Evolutionary conservation across 2,797 vertebrate genomes (phyloP), one percentile per base, ranked within the genome.

Genomic region (Tokudaia muenninki): DNA sequence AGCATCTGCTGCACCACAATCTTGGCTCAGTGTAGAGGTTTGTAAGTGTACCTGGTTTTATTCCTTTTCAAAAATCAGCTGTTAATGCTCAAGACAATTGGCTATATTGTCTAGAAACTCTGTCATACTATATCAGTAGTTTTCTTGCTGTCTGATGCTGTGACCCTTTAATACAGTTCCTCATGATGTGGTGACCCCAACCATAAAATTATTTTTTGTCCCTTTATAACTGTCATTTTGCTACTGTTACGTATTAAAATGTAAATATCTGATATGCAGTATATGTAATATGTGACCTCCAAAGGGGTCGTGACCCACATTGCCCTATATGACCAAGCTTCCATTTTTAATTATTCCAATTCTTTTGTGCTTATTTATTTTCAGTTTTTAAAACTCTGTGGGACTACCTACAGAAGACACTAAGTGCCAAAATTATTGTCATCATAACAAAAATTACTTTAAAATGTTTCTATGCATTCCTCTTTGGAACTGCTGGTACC

Each of bases 1-100:
- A 92, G 61, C 94, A 93, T 97, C 89, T 97, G 87, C 75, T 93
- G 21, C 55, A 91, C 74, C 31, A 83, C 55, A 92, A 75, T 59
- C 16, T 41, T 77, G 83, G 37, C 70, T 88, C 55, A 67, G 65
- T 92, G 55, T 17, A 59, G 47, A 82, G 74, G n/a, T 94, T 91
- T 94, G 78, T 78, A 29, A 57, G 59, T 87, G 87, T 74, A 92
- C 13, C 75, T 95, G 37, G 86, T 92, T 84, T 63, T 86, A 17
- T 47, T 89, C 24, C 57, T 95, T 83, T 78, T 70, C 61, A 52
- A 11, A 57, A 92, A 31, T 47, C 83, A 21, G 10, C 78, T 67
- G 52, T 57, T 89, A 84, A 72, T 79, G 41, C 96, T 95, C 77
- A 90, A 88, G 80, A 74, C n/a, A n/a, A 24, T 61, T 59, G 72